Evolutionary conservation across 1,140 invertebrate species (phyloP).

Genomic region (Choristoneura fumiferana): DNA sequence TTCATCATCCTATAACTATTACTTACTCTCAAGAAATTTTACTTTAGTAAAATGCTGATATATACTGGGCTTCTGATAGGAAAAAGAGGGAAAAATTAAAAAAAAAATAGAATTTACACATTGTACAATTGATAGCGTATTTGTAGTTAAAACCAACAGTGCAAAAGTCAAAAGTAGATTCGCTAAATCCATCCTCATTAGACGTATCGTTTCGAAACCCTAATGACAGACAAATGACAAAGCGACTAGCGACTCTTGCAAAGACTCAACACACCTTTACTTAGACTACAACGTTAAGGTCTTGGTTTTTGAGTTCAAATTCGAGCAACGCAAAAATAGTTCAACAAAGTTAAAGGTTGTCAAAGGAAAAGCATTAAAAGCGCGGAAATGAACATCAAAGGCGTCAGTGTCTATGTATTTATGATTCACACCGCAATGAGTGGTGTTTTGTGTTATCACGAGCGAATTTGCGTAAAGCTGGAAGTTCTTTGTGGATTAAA

Average conservation of each 20-base stretch:
- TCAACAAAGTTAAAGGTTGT: constrained; percentile 10
- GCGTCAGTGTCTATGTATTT: constrained; percentile 6
- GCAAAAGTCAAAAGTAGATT: no score
- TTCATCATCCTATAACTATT: no score
- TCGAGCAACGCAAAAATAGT: not conserved
- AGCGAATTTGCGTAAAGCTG: no score
- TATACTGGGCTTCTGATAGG: no score
- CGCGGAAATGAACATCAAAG: constrained; percentile 13
- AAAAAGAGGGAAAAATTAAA: no score
- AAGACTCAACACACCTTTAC: not conserved
- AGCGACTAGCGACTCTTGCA: not conserved
- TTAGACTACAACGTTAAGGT: no score
- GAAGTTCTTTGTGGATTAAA: not conserved
- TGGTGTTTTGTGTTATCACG: not conserved
- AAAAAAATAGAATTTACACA: no score
- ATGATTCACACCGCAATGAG: constrained; percentile 1
- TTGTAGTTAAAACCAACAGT: not conserved
- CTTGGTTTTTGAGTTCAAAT: not conserved
- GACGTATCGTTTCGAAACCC: constrained; percentile 9
- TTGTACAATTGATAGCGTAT: no score
- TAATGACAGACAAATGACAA: constrained; percentile 8
- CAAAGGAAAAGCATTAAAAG: constrained; percentile 8
- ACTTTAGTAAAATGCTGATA: no score
- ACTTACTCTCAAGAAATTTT: no score
- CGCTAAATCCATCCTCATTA: constrained; percentile 13